Evolutionary conservation across 2,888 invertebrate genomes (phyloP), one percentile per base, ranked within the genome.

Genomic region (Athalia rosae): DNA sequence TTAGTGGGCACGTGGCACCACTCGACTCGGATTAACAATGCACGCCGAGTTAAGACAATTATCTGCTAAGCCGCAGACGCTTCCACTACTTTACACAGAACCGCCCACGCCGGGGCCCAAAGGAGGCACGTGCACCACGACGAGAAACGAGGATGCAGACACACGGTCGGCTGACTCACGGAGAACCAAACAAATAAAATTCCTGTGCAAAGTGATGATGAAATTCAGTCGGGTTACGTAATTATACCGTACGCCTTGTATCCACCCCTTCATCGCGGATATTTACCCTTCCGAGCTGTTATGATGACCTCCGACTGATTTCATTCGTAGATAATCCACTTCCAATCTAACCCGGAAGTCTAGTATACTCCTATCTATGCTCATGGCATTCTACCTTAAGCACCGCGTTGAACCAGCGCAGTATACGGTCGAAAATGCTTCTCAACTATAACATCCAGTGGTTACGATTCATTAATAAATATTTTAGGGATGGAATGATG

Each of bases 401-500:
- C n/a, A n/a, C n/a, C n/a, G n/a, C n/a, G n/a, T n/a, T n/a, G n/a
- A n/a, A n/a, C n/a, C n/a, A n/a, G n/a, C n/a, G n/a, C n/a, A n/a
- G n/a, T n/a, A n/a, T n/a, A n/a, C n/a, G n/a, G n/a, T n/a, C n/a
- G n/a, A n/a, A n/a, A n/a, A n/a, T n/a, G n/a, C n/a, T n/a, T 28
- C 28, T 28, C 28, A 28, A 28, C 28, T 28, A 28, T 28, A 28
- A 28, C 28, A 28, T 28, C 2, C 28, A 2, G 28, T 28, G 28
- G 28, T 28, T 6, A 7, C 15, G 67, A 53, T 47, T 41, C 47
- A 66, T 66, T 53, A 48, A 71, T 56, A 11, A 9, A 61, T 11
- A 78, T 77, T 77, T 45, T 56, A 90, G 97, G 98, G 98, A 8
- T 97, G 96, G 94, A 96, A 97, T 87, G 98, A 98, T 89, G 95